Conservation (phyloP, 30 jellyfish, hydroid and myxozoan genomes). For the Pseudorhiza aurosa region DNA sequence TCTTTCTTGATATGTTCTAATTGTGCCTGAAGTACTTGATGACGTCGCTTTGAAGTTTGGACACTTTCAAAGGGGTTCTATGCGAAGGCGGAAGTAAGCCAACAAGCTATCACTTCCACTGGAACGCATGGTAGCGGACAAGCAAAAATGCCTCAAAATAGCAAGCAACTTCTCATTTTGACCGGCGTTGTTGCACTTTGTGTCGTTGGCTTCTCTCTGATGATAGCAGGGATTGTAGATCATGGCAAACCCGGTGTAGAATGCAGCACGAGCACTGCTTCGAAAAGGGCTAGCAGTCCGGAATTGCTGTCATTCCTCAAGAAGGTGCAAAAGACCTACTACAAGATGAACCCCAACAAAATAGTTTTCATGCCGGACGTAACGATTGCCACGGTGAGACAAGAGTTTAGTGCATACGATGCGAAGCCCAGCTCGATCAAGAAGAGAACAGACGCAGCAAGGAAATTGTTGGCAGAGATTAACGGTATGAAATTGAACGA, state of each 20-base stretch:
- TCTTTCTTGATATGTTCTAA: too few species aligned
- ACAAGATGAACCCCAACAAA: slow-evolving; percentile 78
- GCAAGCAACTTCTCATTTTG: neutral
- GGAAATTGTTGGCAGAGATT: slow-evolving; percentile 46
- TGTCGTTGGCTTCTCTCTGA: neutral
- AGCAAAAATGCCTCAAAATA: neutral
- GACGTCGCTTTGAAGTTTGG: too few species aligned
- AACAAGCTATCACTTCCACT: neutral
- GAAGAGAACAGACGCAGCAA: slow-evolving; percentile 75
- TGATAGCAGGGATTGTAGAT: slow-evolving; percentile 23
- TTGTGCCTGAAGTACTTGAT: too few species aligned
- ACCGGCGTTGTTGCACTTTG: neutral
- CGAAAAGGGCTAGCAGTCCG: slow-evolving; percentile 20
- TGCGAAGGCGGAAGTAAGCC: too few species aligned
- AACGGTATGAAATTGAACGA: slow-evolving; percentile 38
- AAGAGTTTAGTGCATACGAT: slow-evolving; percentile 82
- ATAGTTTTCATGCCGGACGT: slow-evolving; percentile 78
- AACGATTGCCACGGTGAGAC: slow-evolving; percentile 36
- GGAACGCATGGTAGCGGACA: slow-evolving; percentile 13
- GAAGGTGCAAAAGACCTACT: slow-evolving; percentile 75
- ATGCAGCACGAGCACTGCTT: neutral
- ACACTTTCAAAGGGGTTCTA: too few species aligned
- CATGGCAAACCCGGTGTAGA: slow-evolving; percentile 4
- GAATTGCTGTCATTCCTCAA: slow-evolving; percentile 37
- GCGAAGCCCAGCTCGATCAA: slow-evolving; percentile 76